These are phyloP conservation scores for Campylorhamphus procurvoides DNA, from an alignment of 2,113 vertebrate species.

Conservation along the genomic window DNA sequence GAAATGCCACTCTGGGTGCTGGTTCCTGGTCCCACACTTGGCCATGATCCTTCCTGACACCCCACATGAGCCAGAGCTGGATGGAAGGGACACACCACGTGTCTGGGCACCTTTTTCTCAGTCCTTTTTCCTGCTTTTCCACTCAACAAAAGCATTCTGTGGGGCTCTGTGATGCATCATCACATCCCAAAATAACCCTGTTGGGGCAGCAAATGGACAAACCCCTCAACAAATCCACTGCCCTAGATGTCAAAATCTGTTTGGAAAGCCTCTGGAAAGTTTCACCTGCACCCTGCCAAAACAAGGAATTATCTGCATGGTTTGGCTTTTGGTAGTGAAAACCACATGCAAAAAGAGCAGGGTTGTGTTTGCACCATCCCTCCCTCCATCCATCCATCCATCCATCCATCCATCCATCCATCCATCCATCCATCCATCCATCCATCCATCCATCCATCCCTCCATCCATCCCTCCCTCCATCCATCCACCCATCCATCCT, in stretches of 20 bases:
- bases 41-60: background rate
- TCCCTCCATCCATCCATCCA: background rate
- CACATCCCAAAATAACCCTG: background rate
- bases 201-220: background rate
- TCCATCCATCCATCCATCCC: background rate
- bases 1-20: background rate
- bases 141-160: background rate
- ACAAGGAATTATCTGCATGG: background rate
- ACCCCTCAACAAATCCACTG: background rate
- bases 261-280: background rate
- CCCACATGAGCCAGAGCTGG: too few species aligned
- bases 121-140: background rate
- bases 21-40: fast-evolving
- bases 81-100: fast-evolving
- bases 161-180: fast-evolving
- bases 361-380: background rate
- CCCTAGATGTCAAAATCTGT: background rate
- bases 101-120: background rate
- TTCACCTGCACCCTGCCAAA: background rate
- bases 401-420: background rate
- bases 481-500: background rate
- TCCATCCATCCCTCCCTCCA: background rate
- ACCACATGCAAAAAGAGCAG: background rate
- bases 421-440: background rate
- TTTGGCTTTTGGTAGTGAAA: background rate